Evolutionary conservation across 2,888 invertebrate genomes (phyloP), one percentile per base, ranked within the genome.

Genomic region (Drosophila barbarae): DNA sequence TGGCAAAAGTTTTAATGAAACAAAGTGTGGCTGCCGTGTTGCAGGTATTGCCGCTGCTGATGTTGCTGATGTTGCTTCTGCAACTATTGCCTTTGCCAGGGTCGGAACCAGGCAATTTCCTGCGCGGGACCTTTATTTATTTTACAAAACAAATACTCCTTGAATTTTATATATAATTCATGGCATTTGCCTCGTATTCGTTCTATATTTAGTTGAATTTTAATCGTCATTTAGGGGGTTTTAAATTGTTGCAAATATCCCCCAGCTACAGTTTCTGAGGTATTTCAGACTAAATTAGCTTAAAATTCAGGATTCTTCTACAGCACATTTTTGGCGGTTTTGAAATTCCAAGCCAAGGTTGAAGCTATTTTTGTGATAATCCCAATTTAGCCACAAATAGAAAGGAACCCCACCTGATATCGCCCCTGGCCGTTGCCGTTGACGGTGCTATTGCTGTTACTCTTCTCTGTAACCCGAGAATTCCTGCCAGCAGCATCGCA

Each of bases 1-100:
- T 79, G 67, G 71, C 67, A 57, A 70, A 81, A 80, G 82, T 81
- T 81, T 81, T 78, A 82, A 78, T 82, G 78, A 81, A 82, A 82
- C 81, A 76, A 79, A 81, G 68, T 81, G 81, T 68, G 69, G 76
- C 65, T 59, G 70, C 46, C 32, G 38, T 64, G 58, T 49, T 63
- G 61, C 50, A 58, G 23, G 47, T 28, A 41, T 35, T 32, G 60
- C 39, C 41, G 21, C n/a, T 56, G 35, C 38, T 50, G 49, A 30
- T 50, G 35, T n/a, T 30, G 42, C 12, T 47, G 51, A 34, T 46
- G 46, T 18, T 35, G 34, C 34, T 35, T 26, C 5, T 35, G 58
- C 42, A 55, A 44, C 54, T n/a, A 39, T 32, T 28, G 28, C 32
- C n/a, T 6, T 30, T n/a, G 6, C 15, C 55, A 46, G 57, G 41